Evolutionary conservation across 2,797 vertebrate species (phyloP).

Genomic region (Crenichthys baileyi): DNA sequence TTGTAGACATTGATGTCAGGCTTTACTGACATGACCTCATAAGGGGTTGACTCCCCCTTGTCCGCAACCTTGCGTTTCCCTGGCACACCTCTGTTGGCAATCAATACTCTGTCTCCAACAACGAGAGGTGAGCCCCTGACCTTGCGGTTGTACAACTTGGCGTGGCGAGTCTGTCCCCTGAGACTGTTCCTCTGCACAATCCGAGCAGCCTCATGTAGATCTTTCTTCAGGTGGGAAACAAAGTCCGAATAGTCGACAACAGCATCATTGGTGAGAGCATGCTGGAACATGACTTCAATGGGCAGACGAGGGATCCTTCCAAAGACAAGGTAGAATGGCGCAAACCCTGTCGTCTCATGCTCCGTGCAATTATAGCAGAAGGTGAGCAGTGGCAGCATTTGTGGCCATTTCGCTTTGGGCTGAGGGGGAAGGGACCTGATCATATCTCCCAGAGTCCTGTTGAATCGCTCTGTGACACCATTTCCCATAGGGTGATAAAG

Average conservation of each 20-base stretch:
- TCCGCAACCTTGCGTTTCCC: background rate
- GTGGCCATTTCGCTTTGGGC: background rate
- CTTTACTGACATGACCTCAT: too few relatives aligned
- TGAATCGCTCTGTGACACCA: background rate
- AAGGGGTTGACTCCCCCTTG: background rate
- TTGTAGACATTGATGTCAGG: too few relatives aligned
- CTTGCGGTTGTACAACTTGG: background rate
- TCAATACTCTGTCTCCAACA: background rate
- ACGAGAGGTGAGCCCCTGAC: background rate
- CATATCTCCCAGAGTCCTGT: background rate
- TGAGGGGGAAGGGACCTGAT: background rate
- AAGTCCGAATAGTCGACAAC: background rate
- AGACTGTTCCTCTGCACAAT: too few relatives aligned
- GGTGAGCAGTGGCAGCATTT: background rate
- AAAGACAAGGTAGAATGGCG: too few relatives aligned
- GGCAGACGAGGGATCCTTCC: background rate
- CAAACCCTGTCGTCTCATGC: background rate
- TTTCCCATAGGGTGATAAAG: background rate
- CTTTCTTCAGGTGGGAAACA: background rate
- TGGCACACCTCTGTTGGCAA: background rate
- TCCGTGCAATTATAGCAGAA: background rate
- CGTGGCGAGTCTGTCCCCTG: background rate
- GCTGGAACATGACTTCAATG: background rate
- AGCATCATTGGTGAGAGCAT: background rate
- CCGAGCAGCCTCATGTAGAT: background rate